Evolutionary conservation across 2,113 vertebrate genomes (phyloP), one percentile per base, ranked within the genome.

Genomic region (Solea senegalensis): DNA sequence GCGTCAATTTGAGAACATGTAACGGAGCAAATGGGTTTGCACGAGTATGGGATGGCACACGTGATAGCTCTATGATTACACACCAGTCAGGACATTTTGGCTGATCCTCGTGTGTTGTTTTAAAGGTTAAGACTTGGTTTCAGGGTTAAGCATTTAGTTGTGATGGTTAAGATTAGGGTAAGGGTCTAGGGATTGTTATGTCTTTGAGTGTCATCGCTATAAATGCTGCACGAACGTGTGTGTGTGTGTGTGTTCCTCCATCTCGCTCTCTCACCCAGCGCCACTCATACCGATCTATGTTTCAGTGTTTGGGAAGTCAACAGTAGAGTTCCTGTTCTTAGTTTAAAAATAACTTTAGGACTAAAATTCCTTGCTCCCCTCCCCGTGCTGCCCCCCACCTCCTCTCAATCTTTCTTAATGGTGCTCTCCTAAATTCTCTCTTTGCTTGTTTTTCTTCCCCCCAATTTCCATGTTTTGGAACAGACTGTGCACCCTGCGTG

Each of bases 261-360:
- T 72, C 66, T 75, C 51, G 51, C 26, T 75, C 54, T 54, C 26
- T 63, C 53, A 27, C 62, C 63, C 65, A 12, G 62, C 52, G 55
- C 73, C 11, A 2, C 83, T 70, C 78, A 40, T 62, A 69, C 69
- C 21, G 28, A 72, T 82, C 57, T 79, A 69, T 81, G 72, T 85
- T 69, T 72, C 46, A 76, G 65, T 81, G 80, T 89, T 90, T 88
- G 78, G 62, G 78, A 73, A 90, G 81, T 90, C 86, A 91, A 92
- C 91, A 92, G 84, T 78, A 72, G 70, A 87, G 87, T 91, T 92
- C 86, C 88, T 90, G 91, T 91, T 91, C 83, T 86, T 61, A 54
- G 86, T 87, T 85, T 91, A 89, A 92, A 93, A 92, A 92, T 92
- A 90, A 88, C 88, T 88, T 78, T 78, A 53, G 51, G 71, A 87